Evolutionary conservation across 2,113 vertebrate genomes (phyloP).

Genomic region (Aldabrachelys gigantea): DNA sequence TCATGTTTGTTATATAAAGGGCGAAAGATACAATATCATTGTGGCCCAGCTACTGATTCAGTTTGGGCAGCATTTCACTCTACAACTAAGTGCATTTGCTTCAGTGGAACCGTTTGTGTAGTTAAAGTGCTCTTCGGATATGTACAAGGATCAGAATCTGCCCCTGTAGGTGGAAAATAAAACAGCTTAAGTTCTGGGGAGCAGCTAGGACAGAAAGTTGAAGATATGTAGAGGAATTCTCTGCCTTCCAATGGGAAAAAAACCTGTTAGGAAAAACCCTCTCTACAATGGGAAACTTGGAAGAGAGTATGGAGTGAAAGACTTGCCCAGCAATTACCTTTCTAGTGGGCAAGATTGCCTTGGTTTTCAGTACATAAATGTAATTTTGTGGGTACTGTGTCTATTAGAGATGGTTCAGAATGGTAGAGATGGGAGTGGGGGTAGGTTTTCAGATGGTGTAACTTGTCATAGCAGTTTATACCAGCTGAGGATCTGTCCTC

Average conservation of each 20-base stretch:
- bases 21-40: not conserved
- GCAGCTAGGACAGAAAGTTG: not conserved
- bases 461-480: not conserved
- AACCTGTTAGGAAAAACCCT: not conserved
- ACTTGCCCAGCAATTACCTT: not conserved
- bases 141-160: not conserved
- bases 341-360: not conserved
- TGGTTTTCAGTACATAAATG: conserved; percentile 23
- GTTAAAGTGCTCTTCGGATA: not conserved
- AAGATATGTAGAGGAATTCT: not conserved
- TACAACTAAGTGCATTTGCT: not conserved
- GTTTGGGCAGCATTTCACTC: not conserved
- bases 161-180: not conserved
- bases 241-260: conserved; percentile 15
- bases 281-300: not conserved
- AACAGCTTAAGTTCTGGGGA: not conserved
- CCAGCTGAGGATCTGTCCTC: accelerated
- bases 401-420: not conserved
- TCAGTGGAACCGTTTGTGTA: not conserved
- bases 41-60: not conserved
- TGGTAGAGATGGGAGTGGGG: not conserved
- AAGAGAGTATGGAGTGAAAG: conserved; percentile 23
- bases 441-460: accelerated
- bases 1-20: not conserved
- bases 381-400: not conserved